Evolutionary conservation across 64 coral and sea anemone genomes (phyloP).

Genomic region (Montipora sp.): DNA sequence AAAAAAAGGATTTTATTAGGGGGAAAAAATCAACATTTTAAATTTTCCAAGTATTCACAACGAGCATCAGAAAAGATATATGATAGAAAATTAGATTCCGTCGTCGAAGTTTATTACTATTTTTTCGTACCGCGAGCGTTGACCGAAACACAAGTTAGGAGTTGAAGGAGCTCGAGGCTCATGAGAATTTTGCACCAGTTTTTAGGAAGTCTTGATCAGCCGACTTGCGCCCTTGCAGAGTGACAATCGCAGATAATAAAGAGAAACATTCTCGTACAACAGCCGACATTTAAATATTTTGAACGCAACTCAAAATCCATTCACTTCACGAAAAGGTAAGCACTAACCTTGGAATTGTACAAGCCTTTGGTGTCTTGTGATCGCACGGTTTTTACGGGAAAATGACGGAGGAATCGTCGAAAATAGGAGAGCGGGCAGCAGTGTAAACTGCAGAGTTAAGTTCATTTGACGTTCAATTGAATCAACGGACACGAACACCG

Average conservation of each 20-base stretch:
- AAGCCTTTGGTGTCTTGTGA: neutral
- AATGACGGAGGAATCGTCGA: neutral
- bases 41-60: neutral
- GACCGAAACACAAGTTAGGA: neutral
- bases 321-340: neutral
- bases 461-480: slow-evolving; percentile 60
- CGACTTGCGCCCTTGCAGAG: neutral
- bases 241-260: neutral
- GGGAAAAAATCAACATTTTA: neutral
- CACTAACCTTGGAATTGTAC: slow-evolving; percentile 10
- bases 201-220: neutral
- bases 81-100: neutral
- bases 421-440: neutral
- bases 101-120: neutral
- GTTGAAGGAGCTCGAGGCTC: too few relatives aligned
- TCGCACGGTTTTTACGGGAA: neutral
- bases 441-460: slow-evolving; percentile 30
- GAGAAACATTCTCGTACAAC: neutral
- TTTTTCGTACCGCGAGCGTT: neutral
- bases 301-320: neutral
- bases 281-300: neutral
- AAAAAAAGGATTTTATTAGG: neutral
- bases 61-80: neutral
- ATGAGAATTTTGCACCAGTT: neutral
- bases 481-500: slow-evolving; percentile 29